Conservation (phyloP, 2,113 vertebrate species). For the Eretmochelys imbricata region DNA sequence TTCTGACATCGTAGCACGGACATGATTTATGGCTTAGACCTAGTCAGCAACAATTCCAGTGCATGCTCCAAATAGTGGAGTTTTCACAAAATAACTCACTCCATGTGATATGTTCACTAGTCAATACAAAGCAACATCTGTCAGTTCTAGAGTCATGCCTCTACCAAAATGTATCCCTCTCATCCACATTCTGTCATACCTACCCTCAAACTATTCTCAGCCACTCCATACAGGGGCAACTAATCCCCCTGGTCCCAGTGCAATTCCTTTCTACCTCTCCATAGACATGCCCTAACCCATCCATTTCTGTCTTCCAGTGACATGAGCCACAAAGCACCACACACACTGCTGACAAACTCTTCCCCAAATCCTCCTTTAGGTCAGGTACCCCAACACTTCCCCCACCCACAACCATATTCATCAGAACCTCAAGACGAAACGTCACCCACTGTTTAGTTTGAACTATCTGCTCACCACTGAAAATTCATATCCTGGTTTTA, state of each 20-base stretch:
- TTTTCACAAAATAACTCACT: not conserved
- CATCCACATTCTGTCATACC: not conserved
- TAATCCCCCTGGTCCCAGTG: not conserved
- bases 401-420: not conserved
- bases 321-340: not conserved
- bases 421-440: not conserved
- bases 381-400: accelerated
- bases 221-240: too few relatives aligned
- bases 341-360: not conserved
- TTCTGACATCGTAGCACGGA: not conserved
- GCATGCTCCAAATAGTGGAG: not conserved
- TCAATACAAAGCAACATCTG: not conserved
- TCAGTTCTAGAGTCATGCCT: not conserved
- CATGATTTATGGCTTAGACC: not conserved
- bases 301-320: not conserved
- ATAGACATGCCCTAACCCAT: not conserved
- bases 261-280: not conserved
- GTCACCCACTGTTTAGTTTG: not conserved
- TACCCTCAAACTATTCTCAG: not conserved
- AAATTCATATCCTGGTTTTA: not conserved
- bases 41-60: not conserved
- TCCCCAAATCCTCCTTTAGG: not conserved
- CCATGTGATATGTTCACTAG: not conserved
- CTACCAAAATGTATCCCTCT: not conserved
- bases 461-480: not conserved